A percentile compares a stretch with the other conserved stretches of the same genome.
phyloP scores from a whole-genome alignment of 2,113 vertebrate genomes.

The Mobula birostris region DNA sequence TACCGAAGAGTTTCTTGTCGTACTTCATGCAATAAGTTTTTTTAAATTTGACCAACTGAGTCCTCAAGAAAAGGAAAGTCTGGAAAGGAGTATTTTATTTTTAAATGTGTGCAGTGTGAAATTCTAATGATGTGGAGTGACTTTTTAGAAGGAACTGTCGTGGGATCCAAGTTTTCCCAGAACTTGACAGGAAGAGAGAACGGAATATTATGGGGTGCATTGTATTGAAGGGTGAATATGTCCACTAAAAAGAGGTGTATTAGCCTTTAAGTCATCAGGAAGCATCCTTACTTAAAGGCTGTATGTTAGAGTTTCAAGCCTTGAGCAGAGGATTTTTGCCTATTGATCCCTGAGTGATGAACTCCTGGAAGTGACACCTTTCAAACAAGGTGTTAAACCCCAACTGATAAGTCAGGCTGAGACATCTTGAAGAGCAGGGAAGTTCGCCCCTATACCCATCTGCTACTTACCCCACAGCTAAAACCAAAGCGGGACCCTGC shows the following conservation, averaged over 20 bases:
- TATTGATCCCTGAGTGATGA: no score
- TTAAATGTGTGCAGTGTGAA: background rate
- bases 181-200: background rate
- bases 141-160: background rate
- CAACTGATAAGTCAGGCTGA: no score
- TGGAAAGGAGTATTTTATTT: background rate
- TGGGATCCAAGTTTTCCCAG: background rate
- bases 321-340: no score
- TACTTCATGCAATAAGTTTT: background rate
- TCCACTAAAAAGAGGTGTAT: background rate
- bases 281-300: no score
- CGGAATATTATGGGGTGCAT: background rate
- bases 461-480: no score
- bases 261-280: background rate
- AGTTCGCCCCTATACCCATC: no score
- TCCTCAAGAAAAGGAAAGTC: background rate
- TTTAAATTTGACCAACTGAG: no score
- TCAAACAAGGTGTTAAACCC: no score
- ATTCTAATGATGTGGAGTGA: background rate
- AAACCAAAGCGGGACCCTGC: no score
- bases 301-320: no score
- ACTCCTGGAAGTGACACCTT: no score
- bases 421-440: no score
- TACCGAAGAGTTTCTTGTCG: background rate
- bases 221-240: background rate